Evolutionary conservation across 2,113 vertebrate species (phyloP).

Genomic region (Hirundichthys speculiger): DNA sequence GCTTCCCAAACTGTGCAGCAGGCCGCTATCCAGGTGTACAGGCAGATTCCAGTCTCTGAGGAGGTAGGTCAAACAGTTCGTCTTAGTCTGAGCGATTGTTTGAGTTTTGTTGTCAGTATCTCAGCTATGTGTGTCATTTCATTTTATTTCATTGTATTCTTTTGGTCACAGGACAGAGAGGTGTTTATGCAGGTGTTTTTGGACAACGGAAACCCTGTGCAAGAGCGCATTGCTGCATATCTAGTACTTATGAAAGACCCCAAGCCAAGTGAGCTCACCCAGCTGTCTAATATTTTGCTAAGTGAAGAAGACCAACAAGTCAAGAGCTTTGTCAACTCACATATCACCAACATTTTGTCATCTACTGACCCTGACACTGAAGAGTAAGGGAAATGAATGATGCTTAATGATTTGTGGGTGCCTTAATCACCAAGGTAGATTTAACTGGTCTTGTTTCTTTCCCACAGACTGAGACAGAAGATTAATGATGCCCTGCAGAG

Average conservation of each 20-base stretch:
- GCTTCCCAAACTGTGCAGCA: constrained; percentile 85
- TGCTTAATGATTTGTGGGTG: background rate
- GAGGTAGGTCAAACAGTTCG: constrained; percentile 80
- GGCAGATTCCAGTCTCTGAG: constrained; percentile 83
- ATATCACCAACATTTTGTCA: constrained; percentile 88
- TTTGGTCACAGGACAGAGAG: constrained; percentile 79
- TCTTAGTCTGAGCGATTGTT: background rate
- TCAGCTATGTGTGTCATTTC: background rate
- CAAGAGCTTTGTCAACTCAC: constrained; percentile 90
- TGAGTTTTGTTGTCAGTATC: background rate
- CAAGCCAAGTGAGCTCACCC: constrained; percentile 79
- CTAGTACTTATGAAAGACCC: constrained; percentile 91
- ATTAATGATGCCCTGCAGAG: constrained; percentile 83
- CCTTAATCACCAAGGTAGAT: background rate
- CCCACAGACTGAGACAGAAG: constrained; percentile 81
- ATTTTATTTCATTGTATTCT: constrained; percentile 8
- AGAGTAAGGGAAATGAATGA: constrained; percentile 78
- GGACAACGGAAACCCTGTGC: constrained; percentile 73
- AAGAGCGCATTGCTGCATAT: constrained; percentile 91
- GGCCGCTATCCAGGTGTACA: constrained; percentile 90
- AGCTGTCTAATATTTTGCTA: constrained; percentile 75
- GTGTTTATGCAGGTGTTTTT: constrained; percentile 84
- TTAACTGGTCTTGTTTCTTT: background rate
- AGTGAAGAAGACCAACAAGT: constrained; percentile 84
- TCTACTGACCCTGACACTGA: constrained; percentile 81